These are phyloP conservation scores for Tachystola acroxantha DNA, from an alignment of 2,888 invertebrate genomes.

Conservation along the genomic window DNA sequence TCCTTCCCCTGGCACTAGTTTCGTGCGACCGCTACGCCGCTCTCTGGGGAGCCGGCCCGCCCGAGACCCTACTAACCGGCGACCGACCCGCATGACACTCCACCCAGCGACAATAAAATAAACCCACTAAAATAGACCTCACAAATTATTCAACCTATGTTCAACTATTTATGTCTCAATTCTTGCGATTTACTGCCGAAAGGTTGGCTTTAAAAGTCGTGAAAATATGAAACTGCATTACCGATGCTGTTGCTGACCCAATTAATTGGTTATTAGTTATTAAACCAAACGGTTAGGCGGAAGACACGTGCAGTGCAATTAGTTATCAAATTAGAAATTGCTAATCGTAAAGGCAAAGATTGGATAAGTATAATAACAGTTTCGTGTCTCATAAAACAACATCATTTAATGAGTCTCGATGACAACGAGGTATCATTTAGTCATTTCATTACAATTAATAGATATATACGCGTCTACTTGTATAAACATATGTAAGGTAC, in stretches of 20 bases:
- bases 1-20: constrained; percentile 49
- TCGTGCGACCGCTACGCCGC: constrained; percentile 49
- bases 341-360: no score
- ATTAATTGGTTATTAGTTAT: constrained; percentile 20
- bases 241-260: constrained; percentile 35
- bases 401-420: no score
- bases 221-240: constrained; percentile 35
- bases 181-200: constrained; percentile 16
- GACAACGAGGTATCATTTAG: no score
- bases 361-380: no score
- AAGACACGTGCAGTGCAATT: neutral
- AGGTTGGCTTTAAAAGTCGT: constrained; percentile 12
- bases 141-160: constrained; percentile 35
- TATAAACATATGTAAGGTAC: no score
- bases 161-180: constrained; percentile 44
- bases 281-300: neutral
- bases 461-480: no score
- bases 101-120: constrained; percentile 44
- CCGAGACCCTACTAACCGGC: constrained; percentile 46
- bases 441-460: no score
- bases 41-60: constrained; percentile 52
- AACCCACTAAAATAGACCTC: constrained; percentile 29
- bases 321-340: no score
- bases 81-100: constrained; percentile 53
- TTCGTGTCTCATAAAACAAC: no score